Conservation (phyloP, 92 coral and sea anemone genomes). For the Pocillopora grandis region DNA sequence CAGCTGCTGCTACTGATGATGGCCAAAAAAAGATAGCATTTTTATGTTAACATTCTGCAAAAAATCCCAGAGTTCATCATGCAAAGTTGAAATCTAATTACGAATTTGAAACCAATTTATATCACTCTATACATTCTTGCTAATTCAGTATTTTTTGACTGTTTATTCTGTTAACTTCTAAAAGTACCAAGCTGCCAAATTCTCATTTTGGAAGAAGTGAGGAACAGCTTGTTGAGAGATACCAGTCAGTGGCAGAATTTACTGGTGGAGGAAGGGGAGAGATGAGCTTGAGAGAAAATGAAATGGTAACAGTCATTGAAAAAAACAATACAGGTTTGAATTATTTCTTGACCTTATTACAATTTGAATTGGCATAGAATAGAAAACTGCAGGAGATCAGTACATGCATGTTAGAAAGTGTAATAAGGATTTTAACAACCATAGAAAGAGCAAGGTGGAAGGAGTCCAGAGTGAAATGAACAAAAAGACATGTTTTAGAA, state of each 20-base stretch:
- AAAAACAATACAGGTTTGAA: constrained; percentile 90
- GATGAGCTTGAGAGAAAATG: constrained; percentile 70
- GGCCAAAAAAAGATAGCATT: not conserved
- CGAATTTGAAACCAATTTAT: not conserved
- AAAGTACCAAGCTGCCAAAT: constrained; percentile 11
- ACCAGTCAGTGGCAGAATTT: constrained; percentile 79
- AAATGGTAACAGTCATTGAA: constrained; percentile 91
- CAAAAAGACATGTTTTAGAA: too few species aligned
- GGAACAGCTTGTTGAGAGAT: constrained; percentile 64
- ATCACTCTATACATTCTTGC: not conserved
- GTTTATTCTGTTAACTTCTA: not conserved
- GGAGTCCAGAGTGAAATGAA: too few species aligned
- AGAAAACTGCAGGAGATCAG: too few species aligned
- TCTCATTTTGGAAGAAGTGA: constrained; percentile 33
- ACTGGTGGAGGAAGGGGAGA: constrained; percentile 79
- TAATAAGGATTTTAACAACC: too few species aligned
- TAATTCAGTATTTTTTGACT: not conserved
- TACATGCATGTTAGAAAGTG: too few species aligned
- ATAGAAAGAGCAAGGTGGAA: too few species aligned
- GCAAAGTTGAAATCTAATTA: too few species aligned
- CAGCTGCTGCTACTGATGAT: not conserved
- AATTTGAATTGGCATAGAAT: too few species aligned
- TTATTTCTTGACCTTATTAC: too few species aligned
- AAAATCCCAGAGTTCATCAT: too few species aligned
- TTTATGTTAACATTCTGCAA: too few species aligned